Evolutionary conservation across 2,888 invertebrate genomes (phyloP).

Genomic region (Tenthredo mesomela): DNA sequence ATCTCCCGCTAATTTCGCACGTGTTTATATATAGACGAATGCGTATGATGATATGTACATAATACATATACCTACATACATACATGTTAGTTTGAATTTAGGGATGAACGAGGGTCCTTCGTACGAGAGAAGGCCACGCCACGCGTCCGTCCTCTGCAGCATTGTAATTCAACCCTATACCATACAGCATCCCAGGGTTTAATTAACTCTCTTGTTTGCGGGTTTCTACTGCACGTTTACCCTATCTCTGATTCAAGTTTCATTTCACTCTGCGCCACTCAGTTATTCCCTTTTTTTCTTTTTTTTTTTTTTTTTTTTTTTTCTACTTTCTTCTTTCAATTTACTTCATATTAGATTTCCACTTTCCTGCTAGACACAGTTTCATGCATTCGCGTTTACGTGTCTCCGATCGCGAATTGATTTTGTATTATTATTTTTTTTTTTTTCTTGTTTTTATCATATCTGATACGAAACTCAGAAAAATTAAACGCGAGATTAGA

Average conservation of each 20-base stretch:
- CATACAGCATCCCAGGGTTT: slow-evolving; percentile 57
- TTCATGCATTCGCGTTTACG: neutral
- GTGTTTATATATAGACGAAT: neutral
- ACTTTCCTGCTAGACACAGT: neutral
- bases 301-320: slow-evolving; percentile 46
- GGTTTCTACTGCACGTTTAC: slow-evolving; percentile 54
- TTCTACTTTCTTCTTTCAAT: slow-evolving; percentile 32
- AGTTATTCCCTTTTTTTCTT: slow-evolving; percentile 20
- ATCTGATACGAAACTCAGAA: too few species aligned
- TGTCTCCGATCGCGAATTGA: neutral
- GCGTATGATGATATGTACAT: neutral
- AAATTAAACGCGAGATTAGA: too few species aligned
- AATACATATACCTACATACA: neutral
- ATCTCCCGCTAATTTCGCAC: neutral
- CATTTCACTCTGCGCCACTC: slow-evolving; percentile 19
- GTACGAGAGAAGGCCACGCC: slow-evolving; percentile 56
- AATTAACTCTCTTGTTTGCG: slow-evolving; percentile 68
- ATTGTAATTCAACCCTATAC: slow-evolving; percentile 54
- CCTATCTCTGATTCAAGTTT: slow-evolving; percentile 56
- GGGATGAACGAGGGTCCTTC: slow-evolving; percentile 53
- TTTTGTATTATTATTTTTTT: neutral
- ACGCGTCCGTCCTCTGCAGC: slow-evolving; percentile 54
- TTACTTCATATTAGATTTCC: slow-evolving; percentile 34
- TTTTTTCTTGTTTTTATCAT: too few species aligned
- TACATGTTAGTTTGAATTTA: slow-evolving; percentile 13